Percentiles rank a stretch among this genome's conserved stretches.
These are phyloP conservation scores for Tiaroga cobitis DNA, from an alignment of 2,797 vertebrate genomes.

Conservation along the genomic window DNA sequence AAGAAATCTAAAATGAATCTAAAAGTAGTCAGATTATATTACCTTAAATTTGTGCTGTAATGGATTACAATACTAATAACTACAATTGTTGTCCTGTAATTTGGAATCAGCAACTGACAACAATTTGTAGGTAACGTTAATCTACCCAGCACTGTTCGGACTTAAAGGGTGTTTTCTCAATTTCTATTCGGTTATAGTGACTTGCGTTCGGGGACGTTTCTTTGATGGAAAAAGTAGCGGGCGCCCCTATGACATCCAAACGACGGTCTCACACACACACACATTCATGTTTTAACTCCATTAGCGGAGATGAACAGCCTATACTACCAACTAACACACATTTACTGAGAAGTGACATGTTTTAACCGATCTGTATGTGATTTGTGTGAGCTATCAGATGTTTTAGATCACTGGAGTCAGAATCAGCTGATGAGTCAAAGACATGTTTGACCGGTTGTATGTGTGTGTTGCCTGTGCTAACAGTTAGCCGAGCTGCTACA, in stretches of 20 bases:
- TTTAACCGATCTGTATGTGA: background rate
- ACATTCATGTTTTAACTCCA: background rate
- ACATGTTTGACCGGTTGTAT: background rate
- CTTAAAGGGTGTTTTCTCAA: background rate
- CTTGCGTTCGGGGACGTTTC: background rate
- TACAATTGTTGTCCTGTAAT: too few species aligned
- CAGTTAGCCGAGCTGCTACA: conserved; percentile 28
- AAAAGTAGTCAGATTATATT: too few species aligned
- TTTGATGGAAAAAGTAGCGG: background rate
- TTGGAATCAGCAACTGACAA: background rate
- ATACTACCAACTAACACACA: background rate
- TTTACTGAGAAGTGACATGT: background rate
- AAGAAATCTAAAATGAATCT: too few species aligned
- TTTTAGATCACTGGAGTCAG: background rate
- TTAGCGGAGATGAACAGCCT: background rate
- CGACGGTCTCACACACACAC: background rate
- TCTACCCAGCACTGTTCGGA: background rate
- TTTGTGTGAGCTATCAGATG: background rate
- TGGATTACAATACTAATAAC: too few species aligned
- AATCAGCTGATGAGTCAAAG: background rate
- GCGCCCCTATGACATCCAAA: conserved; percentile 33
- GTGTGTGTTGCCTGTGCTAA: conserved; percentile 18
- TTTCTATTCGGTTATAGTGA: background rate
- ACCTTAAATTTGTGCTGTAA: too few species aligned
- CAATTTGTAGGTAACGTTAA: background rate